Percentiles rank a stretch among this genome's conserved stretches.
These are phyloP conservation scores for Aldrovandia affinis DNA, from an alignment of 2,797 vertebrate genomes.

Conservation along the genomic window DNA sequence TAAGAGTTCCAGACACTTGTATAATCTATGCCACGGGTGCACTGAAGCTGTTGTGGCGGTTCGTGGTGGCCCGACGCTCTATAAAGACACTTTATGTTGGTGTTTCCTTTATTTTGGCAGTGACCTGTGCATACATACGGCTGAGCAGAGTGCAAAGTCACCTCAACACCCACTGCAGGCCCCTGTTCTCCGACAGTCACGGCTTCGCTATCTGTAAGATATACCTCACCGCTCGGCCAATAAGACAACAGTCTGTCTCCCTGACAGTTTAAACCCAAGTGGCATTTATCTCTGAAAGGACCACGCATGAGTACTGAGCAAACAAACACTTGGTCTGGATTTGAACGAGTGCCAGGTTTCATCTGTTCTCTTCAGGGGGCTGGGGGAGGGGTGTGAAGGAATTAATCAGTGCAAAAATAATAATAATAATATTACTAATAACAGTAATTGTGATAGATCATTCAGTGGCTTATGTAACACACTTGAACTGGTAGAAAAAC, in stretches of 20 bases:
- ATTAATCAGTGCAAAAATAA: constrained; percentile 41
- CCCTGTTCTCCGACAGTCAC: not conserved
- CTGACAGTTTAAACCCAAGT: not conserved
- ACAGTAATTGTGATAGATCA: constrained; percentile 44
- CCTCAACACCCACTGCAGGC: no score
- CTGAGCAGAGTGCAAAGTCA: no score
- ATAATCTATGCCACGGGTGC: no score
- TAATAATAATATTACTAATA: constrained; percentile 42
- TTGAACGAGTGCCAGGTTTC: constrained; percentile 28
- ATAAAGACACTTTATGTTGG: no score
- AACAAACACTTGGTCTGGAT: constrained; percentile 17
- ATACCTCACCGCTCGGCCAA: not conserved
- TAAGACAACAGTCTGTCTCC: not conserved
- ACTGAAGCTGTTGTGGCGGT: no score
- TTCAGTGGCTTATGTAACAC: constrained; percentile 34
- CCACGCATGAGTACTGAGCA: constrained; percentile 11
- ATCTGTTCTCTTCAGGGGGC: not conserved
- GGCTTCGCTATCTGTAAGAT: not conserved
- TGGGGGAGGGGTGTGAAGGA: constrained; percentile 13
- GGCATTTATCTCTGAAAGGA: constrained; percentile 5
- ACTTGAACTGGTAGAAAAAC: constrained; percentile 25
- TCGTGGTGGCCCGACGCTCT: no score
- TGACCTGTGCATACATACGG: no score
- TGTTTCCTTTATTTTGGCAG: no score
- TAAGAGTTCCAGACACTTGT: no score